Base-by-base conservation (phyloP, 2,113 vertebrate genomes). In the Nothocercus nigrocapillus region DNA sequence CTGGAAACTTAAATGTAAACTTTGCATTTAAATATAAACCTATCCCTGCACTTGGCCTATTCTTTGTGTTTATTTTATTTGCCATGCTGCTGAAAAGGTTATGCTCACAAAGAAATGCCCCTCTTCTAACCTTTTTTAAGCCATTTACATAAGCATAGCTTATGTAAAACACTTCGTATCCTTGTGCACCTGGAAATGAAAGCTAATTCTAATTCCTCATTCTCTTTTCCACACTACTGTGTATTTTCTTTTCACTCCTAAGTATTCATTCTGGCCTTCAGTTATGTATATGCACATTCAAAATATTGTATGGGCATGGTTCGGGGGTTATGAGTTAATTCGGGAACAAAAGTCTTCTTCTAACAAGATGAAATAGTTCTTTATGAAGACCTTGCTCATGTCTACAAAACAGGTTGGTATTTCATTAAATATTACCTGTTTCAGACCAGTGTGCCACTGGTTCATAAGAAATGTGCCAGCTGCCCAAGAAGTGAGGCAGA, bases 11-110 rank as follows among this genome's bases (percentile, higher is more conserved):
- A 45, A 92, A 89, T 70, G 67, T 95, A 95, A 96, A 95, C 82
- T 93, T 91, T 44, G 88, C 51, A 83, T 86, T 95, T 79, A 96
- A 95, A 90, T 76, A 90, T 93, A 96, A 96, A 95, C n/a, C n/a
- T 61, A 96, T 62, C 82, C 78, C 86, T 92, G 69, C 30, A 18
- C 49, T 49, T 93, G 79, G 54, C 40, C 30, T 88, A 36, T 66
- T 85, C 62, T 87, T 27, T 78, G 64, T 75, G 81, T 93, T 94
- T 96, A 93, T 95, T 94, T 96, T 89, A 87, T 95, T 94, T 86
- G 45, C 45, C 78, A 76, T 51, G 69, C 42, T 90, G 68, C 62
- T 94, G 36, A 88, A 77, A 85, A 90, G 49, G 58, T 93, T 59
- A 6, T 1, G 3, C 4, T 13, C 42, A 75, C 54, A 28, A 85